Base-by-base conservation (phyloP, 1,140 invertebrate species). In the Tetranychus cinnabarinus region DNA sequence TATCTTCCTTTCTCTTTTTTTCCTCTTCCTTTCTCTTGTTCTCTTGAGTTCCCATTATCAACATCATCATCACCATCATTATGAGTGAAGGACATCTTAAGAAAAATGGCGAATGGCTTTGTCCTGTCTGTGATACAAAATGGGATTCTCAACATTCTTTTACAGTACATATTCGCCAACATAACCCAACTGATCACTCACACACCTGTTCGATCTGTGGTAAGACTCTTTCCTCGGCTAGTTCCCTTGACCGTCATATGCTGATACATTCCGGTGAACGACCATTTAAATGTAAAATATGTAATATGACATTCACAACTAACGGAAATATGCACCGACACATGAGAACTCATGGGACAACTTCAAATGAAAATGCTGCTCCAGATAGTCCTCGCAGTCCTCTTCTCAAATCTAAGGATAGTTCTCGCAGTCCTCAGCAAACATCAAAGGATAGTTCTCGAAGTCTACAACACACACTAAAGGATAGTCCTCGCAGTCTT, bases 271-370 rank as follows among this genome's bases (percentile, higher is more conserved):
- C 81, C 2, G 81, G 81, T 1, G 82, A 85, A 66, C 73, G 82
- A 1, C 82, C 83, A 2, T 85, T 84, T 71, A 80, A 81, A 66
- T 89, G 86, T 71, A 79, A 80, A 66, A 78, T 80, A 65, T 89
- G 86, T 70, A 77, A 80, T 33, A 80, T 85, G 71, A 80, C 83
- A 3, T 91, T 89, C 72, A 87, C 84, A 39, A 88, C 85, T 3
- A 88, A 87, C 70, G 85, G 85, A 15, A 88, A 86, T 70, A 86
- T 90, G 84, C 84, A 86, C 68, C 74, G 85, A 35, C 86, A 89
- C 69, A 79, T 85, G 74, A 75, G 83, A 59, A 85, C 82, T 0
- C 82, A 84, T 70, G 75, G 74, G 63, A 52, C 45, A 34, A 65
- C 47, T 31, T 52, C 50, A 31, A 54, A 36, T 46, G 58, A 58